Evolutionary conservation across 1,140 invertebrate species (phyloP).

Genomic region (Sycophila sp.): DNA sequence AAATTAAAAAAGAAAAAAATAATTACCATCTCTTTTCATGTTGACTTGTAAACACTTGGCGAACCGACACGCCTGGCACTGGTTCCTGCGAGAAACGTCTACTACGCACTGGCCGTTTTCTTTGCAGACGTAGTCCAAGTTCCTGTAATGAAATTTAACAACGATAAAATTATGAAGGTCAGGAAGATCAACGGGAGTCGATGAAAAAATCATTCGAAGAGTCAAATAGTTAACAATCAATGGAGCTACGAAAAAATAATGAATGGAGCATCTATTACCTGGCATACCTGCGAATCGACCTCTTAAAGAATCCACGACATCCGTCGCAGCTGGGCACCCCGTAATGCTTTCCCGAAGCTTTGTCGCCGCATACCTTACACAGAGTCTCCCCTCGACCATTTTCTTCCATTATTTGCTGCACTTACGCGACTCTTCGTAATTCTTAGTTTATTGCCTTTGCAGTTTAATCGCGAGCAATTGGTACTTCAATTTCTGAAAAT

Average conservation of each 20-base stretch:
- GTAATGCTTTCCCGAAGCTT: slow-evolving; percentile 93
- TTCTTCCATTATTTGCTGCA: slow-evolving; percentile 60
- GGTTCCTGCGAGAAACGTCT: slow-evolving; percentile 91
- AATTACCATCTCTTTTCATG: slow-evolving; percentile 95
- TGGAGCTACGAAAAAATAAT: slow-evolving; percentile 18
- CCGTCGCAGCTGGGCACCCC: slow-evolving; percentile 91
- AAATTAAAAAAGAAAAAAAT: too few species aligned
- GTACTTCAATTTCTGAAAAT: too few species aligned
- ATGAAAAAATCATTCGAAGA: too few species aligned
- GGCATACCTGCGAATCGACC: slow-evolving; percentile 82
- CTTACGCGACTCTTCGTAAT: not conserved
- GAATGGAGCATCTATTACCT: slow-evolving; percentile 54
- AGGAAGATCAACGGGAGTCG: too few species aligned
- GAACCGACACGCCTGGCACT: slow-evolving; percentile 95
- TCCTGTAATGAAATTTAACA: slow-evolving; percentile 74
- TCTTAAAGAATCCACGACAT: slow-evolving; percentile 92
- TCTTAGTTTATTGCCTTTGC: too few species aligned
- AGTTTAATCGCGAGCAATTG: too few species aligned
- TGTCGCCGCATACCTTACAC: slow-evolving; percentile 88
- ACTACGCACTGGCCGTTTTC: slow-evolving; percentile 89
- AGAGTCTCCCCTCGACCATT: slow-evolving; percentile 56
- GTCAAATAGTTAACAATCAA: too few species aligned
- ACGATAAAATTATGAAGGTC: too few species aligned
- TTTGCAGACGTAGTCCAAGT: slow-evolving; percentile 93
- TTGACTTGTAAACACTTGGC: slow-evolving; percentile 91